Evolutionary conservation across 2,797 vertebrate species (phyloP), one percentile per base, ranked within the genome.

Genomic region (Presbytis comata): DNA sequence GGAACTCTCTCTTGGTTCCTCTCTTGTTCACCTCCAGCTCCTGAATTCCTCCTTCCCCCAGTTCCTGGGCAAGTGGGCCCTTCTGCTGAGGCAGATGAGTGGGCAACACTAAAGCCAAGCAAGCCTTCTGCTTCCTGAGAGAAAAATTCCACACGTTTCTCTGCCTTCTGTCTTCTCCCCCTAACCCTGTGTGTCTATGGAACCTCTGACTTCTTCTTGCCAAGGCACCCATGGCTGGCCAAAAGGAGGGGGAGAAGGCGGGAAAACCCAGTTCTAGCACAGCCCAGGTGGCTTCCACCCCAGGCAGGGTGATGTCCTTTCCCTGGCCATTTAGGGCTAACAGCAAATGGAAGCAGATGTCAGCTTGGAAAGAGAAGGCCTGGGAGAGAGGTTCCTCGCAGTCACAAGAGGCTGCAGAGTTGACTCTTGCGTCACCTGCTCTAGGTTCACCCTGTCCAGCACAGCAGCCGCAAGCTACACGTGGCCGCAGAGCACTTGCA

Each of bases 131-230:
- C 96, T 97, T 97, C 91, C 96, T 64, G 28, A 92, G 36, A 90
- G 78, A 94, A 88, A 85, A 97, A 97, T 97, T 98, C 92, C 84
- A 91, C 12, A 22, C 24, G 12, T 97, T 92, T 95, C 75, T 98
- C 92, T 4, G 28, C 94, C 97, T 95, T 67, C 96, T 81, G 86
- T 74, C 85, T 80, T 93, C 95, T 94, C 80, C 93, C 95, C 61
- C 94, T 39, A 75, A 19, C 53, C 33, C 59, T 21, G 57, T 12
- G 76, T 53, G 55, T 48, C 50, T 96, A 41, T 80, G 90, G 98
- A 94, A 26, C 5, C 57, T 97, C 82, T 3, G 6, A 96, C 92
- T 76, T 2, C 92, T 76, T 2, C 57, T 94, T 33, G 61, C 87
- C 4, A 55, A 9, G 89, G 91, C 57, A 76, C 78, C 70, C 48